Percentiles rank a stretch among this genome's conserved stretches.
Evolutionary conservation across 1,140 invertebrate species (phyloP).

Genomic region (Trichoplusia ni): DNA sequence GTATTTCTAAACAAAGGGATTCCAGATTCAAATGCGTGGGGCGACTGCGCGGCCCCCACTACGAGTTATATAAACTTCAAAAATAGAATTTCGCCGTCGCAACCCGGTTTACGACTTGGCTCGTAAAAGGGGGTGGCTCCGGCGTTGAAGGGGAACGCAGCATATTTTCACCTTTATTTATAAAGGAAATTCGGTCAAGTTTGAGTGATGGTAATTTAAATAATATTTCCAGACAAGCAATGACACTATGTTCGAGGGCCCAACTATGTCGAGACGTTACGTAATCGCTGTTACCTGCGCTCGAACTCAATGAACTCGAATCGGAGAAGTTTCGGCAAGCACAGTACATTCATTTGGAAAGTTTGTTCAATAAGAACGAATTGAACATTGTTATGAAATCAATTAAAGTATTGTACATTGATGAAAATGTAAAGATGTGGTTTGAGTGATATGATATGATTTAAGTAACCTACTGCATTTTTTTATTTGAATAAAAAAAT

Average conservation of each 20-base stretch:
- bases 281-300: background rate
- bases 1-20: slow-evolving; percentile 50
- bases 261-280: background rate
- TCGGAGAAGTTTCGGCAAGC: too few species aligned
- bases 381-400: too few species aligned
- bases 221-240: slow-evolving; percentile 1
- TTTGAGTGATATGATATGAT: too few species aligned
- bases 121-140: slow-evolving; percentile 51
- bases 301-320: too few species aligned
- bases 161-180: slow-evolving; percentile 55
- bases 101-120: slow-evolving; percentile 55
- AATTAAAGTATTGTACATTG: too few species aligned
- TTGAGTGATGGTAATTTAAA: slow-evolving; percentile 33
- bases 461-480: too few species aligned
- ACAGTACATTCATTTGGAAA: too few species aligned
- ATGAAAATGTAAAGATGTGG: too few species aligned
- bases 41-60: slow-evolving; percentile 39
- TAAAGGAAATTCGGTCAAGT: slow-evolving; percentile 43
- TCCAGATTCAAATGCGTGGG: slow-evolving; percentile 44
- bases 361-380: too few species aligned
- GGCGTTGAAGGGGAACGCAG: slow-evolving; percentile 41
- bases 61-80: slow-evolving; percentile 63
- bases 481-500: too few species aligned
- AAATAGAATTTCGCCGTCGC: slow-evolving; percentile 61
- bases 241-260: too few species aligned